Base-by-base conservation (phyloP, 2,797 vertebrate species). In the Arctocebus calabarensis region DNA sequence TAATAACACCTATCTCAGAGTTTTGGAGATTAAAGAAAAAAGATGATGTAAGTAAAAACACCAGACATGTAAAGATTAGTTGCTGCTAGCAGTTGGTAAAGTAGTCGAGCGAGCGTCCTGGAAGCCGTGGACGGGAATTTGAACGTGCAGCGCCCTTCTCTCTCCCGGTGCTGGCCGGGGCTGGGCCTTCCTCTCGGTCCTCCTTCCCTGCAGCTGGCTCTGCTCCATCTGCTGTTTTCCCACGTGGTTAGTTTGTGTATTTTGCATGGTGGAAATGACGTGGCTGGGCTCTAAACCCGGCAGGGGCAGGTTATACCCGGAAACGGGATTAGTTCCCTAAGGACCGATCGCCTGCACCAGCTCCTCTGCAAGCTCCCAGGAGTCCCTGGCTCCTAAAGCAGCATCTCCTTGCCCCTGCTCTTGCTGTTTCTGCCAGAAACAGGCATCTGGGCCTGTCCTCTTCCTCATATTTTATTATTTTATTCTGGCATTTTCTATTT, bases 401-500 rank as follows among this genome's bases (percentile, higher is more conserved):
- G 79, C n/a, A n/a, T 25, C 11, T 2, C 43, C 7, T 20, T 9
- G 13, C 43, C 78, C 32, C 22, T 7, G 5, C 52, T 90, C 59
- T 81, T 91, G 13, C 66, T 19, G 25, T 89, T 81, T 62, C 25
- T 94, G 12, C 79, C 2, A 20, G 57, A 89, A 86, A 48, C 12
- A 13, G 90, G 88, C 62, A 27, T 82, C 78, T 70, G 70, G 73
- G 45, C 61, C 55, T 74, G 45, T 75, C 89, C 16, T 64, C 75
- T 85, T 84, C 90, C 91, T 86, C 83, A 48, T 73, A 3, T 66
- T 73, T 32, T 37, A 82, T 86, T n/a, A 7, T 48, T 95, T 92
- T 78, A 4, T 77, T 59, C 62, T 78, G 94, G 68, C 22, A 17
- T 55, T 75, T 78, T 45, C 70, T 10, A 0, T 29, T 82, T 78